These are phyloP conservation scores for Notodonta dromedarius DNA, from an alignment of 2,888 invertebrate genomes.

Conservation along the genomic window DNA sequence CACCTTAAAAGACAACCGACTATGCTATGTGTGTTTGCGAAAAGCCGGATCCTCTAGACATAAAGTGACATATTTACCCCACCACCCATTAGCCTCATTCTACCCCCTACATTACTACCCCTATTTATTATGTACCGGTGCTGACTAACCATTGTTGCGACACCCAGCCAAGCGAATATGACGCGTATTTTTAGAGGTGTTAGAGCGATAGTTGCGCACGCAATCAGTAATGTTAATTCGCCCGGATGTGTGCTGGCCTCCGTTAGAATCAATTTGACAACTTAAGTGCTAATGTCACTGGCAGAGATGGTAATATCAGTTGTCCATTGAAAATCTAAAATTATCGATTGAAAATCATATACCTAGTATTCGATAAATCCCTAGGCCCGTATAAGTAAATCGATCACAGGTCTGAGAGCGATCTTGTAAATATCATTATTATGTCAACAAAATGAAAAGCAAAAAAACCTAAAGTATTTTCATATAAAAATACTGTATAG, in stretches of 20 bases:
- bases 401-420: no score
- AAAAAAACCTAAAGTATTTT: no score
- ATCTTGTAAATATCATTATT: no score
- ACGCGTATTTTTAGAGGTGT: neutral
- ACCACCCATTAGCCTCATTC: neutral
- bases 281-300: slow-evolving; percentile 39
- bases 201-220: slow-evolving; percentile 25
- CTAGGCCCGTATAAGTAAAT: no score
- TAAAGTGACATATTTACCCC: neutral
- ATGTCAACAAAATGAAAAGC: no score
- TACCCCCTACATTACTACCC: slow-evolving; percentile 1
- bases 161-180: slow-evolving; percentile 11
- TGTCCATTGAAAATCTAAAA: slow-evolving; percentile 10
- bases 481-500: no score
- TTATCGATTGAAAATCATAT: no score
- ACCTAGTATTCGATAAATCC: no score
- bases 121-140: slow-evolving; percentile 14
- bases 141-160: neutral
- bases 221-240: slow-evolving; percentile 43
- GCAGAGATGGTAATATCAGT: slow-evolving; percentile 29
- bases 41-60: neutral
- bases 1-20: no score
- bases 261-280: slow-evolving; percentile 46
- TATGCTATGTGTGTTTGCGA: no score
- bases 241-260: slow-evolving; percentile 28